Evolutionary conservation across 2,797 vertebrate genomes (phyloP).

Genomic region (Phoxinus dragarum): DNA sequence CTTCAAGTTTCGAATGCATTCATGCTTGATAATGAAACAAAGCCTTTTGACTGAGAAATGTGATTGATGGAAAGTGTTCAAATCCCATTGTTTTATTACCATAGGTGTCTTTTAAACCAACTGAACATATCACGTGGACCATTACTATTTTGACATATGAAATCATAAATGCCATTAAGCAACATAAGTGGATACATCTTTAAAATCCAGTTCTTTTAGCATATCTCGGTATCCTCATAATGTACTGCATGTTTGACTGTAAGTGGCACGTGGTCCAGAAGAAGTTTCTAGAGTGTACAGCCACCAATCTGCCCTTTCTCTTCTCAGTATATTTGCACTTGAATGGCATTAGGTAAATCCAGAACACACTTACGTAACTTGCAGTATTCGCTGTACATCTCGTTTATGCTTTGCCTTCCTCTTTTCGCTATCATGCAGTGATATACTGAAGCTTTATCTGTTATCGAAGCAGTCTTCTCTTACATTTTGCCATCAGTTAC

Average conservation of each 20-base stretch:
- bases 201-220: constrained; percentile 14
- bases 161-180: not conserved
- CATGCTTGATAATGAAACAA: not conserved
- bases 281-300: constrained; percentile 44
- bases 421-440: constrained; percentile 7
- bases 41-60: constrained; percentile 28
- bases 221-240: constrained; percentile 16
- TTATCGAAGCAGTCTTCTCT: constrained; percentile 29
- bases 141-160: constrained; percentile 23
- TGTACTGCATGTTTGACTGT: constrained; percentile 48
- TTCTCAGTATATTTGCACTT: constrained; percentile 63
- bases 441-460: constrained; percentile 33
- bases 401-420: constrained; percentile 31
- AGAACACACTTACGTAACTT: constrained; percentile 46
- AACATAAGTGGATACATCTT: not conserved
- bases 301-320: constrained; percentile 61
- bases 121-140: constrained; percentile 40
- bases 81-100: constrained; percentile 21
- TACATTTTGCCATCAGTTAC: not conserved
- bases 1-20: not conserved
- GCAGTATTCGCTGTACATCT: constrained; percentile 46
- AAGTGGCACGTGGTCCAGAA: constrained; percentile 32
- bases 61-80: constrained; percentile 25
- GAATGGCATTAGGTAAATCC: constrained; percentile 44
- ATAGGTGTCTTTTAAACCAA: constrained; percentile 21